Percentiles rank a stretch among this genome's conserved stretches.
These are phyloP conservation scores for Anolis carolinensis DNA, from an alignment of 2,113 vertebrate species.

Conservation along the genomic window DNA sequence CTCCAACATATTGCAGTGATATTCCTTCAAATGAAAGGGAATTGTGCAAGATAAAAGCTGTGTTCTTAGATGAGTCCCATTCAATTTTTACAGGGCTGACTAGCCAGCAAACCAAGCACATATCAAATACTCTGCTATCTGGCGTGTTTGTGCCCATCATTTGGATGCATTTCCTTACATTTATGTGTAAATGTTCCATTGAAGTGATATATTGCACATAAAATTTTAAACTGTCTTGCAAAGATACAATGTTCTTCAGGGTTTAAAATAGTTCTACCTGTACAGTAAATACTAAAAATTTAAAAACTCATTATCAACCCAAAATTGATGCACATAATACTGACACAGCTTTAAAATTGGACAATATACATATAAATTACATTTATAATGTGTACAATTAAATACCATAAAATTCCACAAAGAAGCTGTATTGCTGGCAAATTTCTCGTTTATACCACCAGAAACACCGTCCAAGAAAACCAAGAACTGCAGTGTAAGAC, in stretches of 20 bases:
- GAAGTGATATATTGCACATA: slow-evolving; percentile 39
- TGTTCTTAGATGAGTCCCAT: neutral
- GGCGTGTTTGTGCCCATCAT: neutral
- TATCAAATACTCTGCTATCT: neutral
- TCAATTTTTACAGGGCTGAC: neutral
- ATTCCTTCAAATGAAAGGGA: neutral
- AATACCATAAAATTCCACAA: slow-evolving; percentile 71
- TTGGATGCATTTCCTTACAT: neutral
- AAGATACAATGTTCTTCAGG: slow-evolving; percentile 63
- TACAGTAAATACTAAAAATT: slow-evolving; percentile 68
- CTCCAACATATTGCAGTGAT: neutral
- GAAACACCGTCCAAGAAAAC: slow-evolving; percentile 54
- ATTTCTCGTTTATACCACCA: slow-evolving; percentile 54
- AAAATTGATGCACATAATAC: slow-evolving; percentile 75
- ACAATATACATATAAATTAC: slow-evolving; percentile 75
- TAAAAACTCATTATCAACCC: slow-evolving; percentile 70
- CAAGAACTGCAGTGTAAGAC: slow-evolving; percentile 64
- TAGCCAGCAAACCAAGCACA: neutral
- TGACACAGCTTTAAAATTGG: slow-evolving; percentile 73
- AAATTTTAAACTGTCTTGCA: slow-evolving; percentile 32
- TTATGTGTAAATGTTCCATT: slow-evolving; percentile 22
- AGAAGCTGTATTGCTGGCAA: slow-evolving; percentile 64
- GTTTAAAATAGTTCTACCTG: slow-evolving; percentile 68
- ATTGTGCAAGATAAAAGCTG: neutral
- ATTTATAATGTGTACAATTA: slow-evolving; percentile 65